Evolutionary conservation across 1,140 invertebrate species (phyloP).

Genomic region (Ctenoplectra terminalis): DNA sequence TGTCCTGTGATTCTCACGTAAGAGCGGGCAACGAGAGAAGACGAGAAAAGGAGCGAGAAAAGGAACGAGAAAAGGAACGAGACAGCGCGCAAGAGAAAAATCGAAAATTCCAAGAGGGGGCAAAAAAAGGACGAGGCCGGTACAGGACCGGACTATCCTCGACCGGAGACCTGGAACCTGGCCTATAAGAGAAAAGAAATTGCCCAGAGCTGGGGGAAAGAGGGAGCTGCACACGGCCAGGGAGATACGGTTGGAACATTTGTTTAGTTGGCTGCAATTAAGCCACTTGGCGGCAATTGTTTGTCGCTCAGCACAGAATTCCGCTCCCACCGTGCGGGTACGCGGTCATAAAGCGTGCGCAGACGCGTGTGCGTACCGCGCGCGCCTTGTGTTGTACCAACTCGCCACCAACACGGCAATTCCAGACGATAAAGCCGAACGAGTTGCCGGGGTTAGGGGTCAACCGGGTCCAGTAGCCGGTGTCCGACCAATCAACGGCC

Average conservation of each 20-base stretch:
- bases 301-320: conserved; percentile 84
- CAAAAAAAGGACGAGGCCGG: neutral
- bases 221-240: conserved; percentile 29
- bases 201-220: conserved; percentile 5
- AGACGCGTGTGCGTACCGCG: conserved; percentile 49
- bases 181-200: conserved; percentile 36
- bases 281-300: conserved; percentile 84
- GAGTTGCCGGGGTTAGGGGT: conserved; percentile 74
- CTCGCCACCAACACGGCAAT: conserved; percentile 70
- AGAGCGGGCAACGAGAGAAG: neutral
- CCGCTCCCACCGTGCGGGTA: conserved; percentile 76
- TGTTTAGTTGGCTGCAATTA: conserved; percentile 84
- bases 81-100: neutral
- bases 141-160: neutral
- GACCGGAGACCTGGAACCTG: conserved; percentile 28
- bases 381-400: conserved; percentile 60
- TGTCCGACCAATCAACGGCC: conserved; percentile 68
- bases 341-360: conserved; percentile 48
- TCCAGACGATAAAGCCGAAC: conserved; percentile 74
- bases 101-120: neutral
- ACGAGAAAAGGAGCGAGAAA: neutral
- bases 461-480: conserved; percentile 75
- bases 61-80: too few relatives aligned
- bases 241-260: conserved; percentile 74
- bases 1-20: conserved; percentile 1